Percentiles rank a stretch among this genome's conserved stretches.
Conservation (phyloP, 2,888 invertebrate genomes). For the Scaptodrosophila latifasciaeformis region DNA sequence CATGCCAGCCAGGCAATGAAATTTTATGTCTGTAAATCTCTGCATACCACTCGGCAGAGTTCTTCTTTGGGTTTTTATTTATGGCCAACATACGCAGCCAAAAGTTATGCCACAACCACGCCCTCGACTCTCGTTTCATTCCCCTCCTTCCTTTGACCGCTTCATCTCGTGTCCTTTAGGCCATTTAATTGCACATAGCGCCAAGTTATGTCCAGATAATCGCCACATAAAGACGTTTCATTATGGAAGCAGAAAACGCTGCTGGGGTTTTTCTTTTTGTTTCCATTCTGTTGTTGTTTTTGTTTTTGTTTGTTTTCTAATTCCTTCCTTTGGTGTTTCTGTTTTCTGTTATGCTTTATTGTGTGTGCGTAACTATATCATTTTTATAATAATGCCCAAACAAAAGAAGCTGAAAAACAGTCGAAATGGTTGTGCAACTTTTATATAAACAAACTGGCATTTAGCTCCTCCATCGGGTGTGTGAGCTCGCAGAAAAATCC, state of each 20-base stretch:
- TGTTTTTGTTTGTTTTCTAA: slow-evolving; percentile 31
- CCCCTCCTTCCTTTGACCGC: too few species aligned
- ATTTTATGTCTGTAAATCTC: background rate
- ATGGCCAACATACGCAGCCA: slow-evolving; percentile 19
- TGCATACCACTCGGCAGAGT: slow-evolving; percentile 14
- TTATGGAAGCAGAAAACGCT: slow-evolving; percentile 29
- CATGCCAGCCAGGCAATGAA: too few species aligned
- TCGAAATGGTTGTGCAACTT: too few species aligned
- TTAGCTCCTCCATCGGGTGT: too few species aligned
- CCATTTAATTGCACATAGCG: slow-evolving; percentile 55
- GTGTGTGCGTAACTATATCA: slow-evolving; percentile 19
- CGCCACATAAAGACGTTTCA: slow-evolving; percentile 63
- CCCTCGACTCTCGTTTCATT: slow-evolving; percentile 4
- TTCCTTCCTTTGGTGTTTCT: too few species aligned
- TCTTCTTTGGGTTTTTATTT: slow-evolving; percentile 11
- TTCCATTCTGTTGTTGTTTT: slow-evolving; percentile 27
- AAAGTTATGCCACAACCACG: slow-evolving; percentile 2
- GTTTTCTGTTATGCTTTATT: slow-evolving; percentile 22
- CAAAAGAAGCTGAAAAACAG: slow-evolving; percentile 24
- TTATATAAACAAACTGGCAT: slow-evolving; percentile 25
- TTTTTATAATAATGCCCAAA: slow-evolving; percentile 40
- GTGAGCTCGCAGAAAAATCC: too few species aligned
- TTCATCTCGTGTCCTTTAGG: too few species aligned
- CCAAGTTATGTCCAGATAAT: slow-evolving; percentile 55
- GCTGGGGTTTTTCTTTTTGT: background rate